Evolutionary conservation across 2,113 vertebrate genomes (phyloP), one percentile per base, ranked within the genome.

Genomic region (Myiozetetes cayanensis): DNA sequence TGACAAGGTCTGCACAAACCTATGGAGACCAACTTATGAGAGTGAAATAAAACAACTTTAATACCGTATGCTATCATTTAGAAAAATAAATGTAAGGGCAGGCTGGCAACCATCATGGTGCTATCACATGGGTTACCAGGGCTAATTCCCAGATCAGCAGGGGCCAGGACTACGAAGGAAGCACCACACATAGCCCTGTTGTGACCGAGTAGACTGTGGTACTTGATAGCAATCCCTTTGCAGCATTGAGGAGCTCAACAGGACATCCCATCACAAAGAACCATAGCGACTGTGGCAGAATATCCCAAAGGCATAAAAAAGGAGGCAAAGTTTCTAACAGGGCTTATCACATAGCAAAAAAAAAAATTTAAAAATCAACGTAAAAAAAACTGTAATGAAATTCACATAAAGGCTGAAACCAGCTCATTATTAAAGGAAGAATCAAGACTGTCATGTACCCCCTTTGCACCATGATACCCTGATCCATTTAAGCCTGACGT

Each of bases 51-150:
- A 93, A 49, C 66, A 70, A 61, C 1, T 3, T 70, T 70, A 49
- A 91, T 56, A 65, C 18, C 47, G 12, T 25, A 77, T 53, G 43
- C 21, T 59, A 46, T 39, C 11, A 56, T 73, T 87, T 90, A 66
- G 65, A 80, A 92, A 96, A 93, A 92, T 7, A 71, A 85, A 71
- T 31, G 21, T 44, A 92, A 67, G 66, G 39, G 33, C 70, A 71
- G 52, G 24, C 33, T 82, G 68, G 24, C n/a, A 92, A 49, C 24
- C 9, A 76, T 37, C 59, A 49, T 20, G 20, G 55, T 56, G 31
- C 78, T 80, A 25, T 2, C 0, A 6, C 5, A 2, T 12, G 75
- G 55, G 35, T 28, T 84, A 73, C 19, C 31, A 68, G 72, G 37
- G 73, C 81, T 81, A 63, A 78, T 72, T 93, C 46, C 27, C 63